Conservation (phyloP, 2,113 vertebrate genomes). For the Vimba vimba region DNA sequence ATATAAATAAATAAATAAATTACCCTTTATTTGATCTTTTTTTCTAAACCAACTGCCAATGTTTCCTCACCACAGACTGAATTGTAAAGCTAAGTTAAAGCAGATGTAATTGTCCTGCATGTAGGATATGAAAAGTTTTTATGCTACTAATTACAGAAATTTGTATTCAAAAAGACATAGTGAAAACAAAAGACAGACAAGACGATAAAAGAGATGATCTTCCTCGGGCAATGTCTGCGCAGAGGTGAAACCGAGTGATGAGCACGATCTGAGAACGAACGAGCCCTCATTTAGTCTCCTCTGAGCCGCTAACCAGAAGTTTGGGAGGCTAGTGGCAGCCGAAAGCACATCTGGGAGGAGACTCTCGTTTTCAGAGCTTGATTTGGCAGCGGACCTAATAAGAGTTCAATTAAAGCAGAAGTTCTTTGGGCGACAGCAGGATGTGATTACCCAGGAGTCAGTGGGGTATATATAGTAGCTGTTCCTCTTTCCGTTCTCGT, state of each 20-base stretch:
- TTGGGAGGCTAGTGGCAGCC: slow-evolving; percentile 38
- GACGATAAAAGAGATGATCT: slow-evolving; percentile 41
- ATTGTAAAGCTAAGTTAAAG: slow-evolving; percentile 62
- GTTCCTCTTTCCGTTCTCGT: slow-evolving; percentile 61
- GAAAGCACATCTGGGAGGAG: slow-evolving; percentile 60
- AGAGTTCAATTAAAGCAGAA: slow-evolving; percentile 76
- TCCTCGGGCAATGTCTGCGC: slow-evolving; percentile 46
- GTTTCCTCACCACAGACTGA: slow-evolving; percentile 58
- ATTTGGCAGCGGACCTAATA: slow-evolving; percentile 74
- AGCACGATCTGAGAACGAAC: slow-evolving; percentile 33
- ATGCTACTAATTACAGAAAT: slow-evolving; percentile 10
- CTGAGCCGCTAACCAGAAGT: slow-evolving; percentile 19
- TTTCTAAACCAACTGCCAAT: slow-evolving; percentile 51
- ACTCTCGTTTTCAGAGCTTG: slow-evolving; percentile 61
- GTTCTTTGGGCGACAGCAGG: slow-evolving; percentile 73
- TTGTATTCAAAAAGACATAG: slow-evolving; percentile 7
- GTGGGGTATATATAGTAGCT: slow-evolving; percentile 77
- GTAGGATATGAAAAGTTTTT: slow-evolving; percentile 57
- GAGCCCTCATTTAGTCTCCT: slow-evolving; percentile 15
- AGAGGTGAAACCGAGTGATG: slow-evolving; percentile 45
- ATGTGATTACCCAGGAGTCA: slow-evolving; percentile 80
- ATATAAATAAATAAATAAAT: slow-evolving; percentile 68
- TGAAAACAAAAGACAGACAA: slow-evolving; percentile 19
- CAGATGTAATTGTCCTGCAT: slow-evolving; percentile 67
- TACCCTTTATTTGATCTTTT: slow-evolving; percentile 76